These are phyloP conservation scores for Dendropsophus ebraccatus DNA, from an alignment of 2,113 vertebrate genomes.

Conservation along the genomic window DNA sequence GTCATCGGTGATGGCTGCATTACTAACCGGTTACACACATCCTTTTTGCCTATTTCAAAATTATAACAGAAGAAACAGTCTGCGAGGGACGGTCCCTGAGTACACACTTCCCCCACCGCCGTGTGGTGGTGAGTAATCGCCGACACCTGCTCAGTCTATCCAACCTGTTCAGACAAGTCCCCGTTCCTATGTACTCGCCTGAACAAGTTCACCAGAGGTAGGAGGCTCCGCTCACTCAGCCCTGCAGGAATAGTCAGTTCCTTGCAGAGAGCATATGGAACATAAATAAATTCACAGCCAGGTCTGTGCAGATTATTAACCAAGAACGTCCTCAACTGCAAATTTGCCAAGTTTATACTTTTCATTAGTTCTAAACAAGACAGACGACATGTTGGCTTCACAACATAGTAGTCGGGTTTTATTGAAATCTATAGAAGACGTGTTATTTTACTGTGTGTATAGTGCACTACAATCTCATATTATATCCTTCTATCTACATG, in stretches of 20 bases:
- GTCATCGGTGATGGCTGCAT: constrained; percentile 74
- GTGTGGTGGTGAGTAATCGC: constrained; percentile 52
- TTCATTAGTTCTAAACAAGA: constrained; percentile 6
- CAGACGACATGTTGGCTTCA: not conserved
- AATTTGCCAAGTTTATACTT: not conserved
- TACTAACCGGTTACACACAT: constrained; percentile 47
- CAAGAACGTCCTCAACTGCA: constrained; percentile 3
- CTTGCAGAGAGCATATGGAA: constrained; percentile 49
- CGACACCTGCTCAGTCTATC: constrained; percentile 51
- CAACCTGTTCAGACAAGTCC: constrained; percentile 54
- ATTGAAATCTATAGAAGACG: too few relatives aligned
- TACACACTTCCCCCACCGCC: constrained; percentile 33
- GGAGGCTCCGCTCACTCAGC: constrained; percentile 36
- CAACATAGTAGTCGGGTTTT: too few relatives aligned
- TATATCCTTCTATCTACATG: too few relatives aligned
- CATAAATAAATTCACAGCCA: constrained; percentile 46
- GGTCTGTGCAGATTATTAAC: constrained; percentile 50
- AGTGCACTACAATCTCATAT: too few relatives aligned
- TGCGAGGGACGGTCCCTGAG: constrained; percentile 46
- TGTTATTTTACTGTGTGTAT: too few relatives aligned
- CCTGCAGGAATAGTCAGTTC: constrained; percentile 49
- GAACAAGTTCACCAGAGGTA: constrained; percentile 50
- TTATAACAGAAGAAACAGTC: constrained; percentile 29
- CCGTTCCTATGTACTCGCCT: constrained; percentile 31
- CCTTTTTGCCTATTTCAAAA: constrained; percentile 39